Base-by-base conservation (phyloP, 2,113 vertebrate species). In the Columba janthina region DNA sequence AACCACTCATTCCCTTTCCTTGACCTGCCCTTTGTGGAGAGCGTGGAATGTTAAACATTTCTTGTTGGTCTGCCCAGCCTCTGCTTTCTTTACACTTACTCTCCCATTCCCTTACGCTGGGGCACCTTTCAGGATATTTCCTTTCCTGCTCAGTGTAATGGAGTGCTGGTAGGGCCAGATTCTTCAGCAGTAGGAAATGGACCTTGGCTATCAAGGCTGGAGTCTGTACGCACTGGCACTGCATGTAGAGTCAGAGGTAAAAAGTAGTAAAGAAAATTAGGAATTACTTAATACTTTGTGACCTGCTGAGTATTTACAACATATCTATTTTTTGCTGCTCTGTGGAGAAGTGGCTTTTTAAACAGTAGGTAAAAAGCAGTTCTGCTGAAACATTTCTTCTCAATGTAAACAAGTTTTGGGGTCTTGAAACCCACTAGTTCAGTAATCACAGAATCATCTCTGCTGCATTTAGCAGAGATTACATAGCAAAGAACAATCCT, bases 1-100 rank as follows among this genome's bases (percentile, higher is more conserved):
- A 97, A 96, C 97, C 92, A 93, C 95, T 97, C 92, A 94, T 98
- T 98, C 96, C 97, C 97, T 97, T 97, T 97, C 97, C 97, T 97
- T 97, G 97, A 98, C 98, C 97, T 98, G 98, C 97, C 88, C 97
- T 98, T 98, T 98, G 98, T 98, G 98, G 97, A 97, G 96, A 98
- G 96, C 61, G 50, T 97, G 97, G 98, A 98, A 98, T 98, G 98
- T 94, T 93, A 98, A 98, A 91, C 83, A 98, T 98, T 98, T 97
- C 97, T 97, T 97, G 94, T 94, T 95, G 96, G 93, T 96, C 95
- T 97, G 97, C 97, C 97, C 95, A 97, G 96, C 88, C 90, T 97
- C 93, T 95, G 91, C 97, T 98, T 96, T 98, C 97, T 98, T 98
- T 98, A 97, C 96, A 97, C 96, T 97, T 96, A 84, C 51, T 93